These are phyloP conservation scores for Dendrophyllia cribrosa DNA, from an alignment of 64 coral and sea anemone genomes.

Conservation along the genomic window DNA sequence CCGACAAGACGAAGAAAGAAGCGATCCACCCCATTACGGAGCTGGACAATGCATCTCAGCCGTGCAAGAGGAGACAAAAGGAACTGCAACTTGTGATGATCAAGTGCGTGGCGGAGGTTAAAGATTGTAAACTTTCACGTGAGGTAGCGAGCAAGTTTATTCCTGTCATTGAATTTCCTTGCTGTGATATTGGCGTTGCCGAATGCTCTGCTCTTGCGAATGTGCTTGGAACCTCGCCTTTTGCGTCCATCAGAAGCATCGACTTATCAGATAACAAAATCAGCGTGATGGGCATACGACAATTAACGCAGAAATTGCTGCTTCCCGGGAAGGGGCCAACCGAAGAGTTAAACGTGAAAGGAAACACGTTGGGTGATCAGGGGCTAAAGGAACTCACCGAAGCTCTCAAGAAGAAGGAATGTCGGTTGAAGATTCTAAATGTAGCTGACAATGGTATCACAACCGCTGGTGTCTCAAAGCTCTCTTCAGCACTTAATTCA, in stretches of 20 bases:
- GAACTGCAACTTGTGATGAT: constrained; percentile 7
- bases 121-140: not conserved
- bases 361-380: not conserved
- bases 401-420: constrained; percentile 27
- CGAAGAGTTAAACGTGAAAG: not conserved
- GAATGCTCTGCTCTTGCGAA: constrained; percentile 18
- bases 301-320: not conserved
- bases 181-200: constrained; percentile 9
- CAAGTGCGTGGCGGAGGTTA: not conserved
- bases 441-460: constrained; percentile 1
- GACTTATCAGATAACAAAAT: constrained; percentile 25
- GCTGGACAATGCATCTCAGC: not conserved
- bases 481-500: not conserved
- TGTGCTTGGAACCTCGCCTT: not conserved
- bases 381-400: not conserved
- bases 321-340: constrained; percentile 25
- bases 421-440: not conserved
- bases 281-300: constrained; percentile 5
- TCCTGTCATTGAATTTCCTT: not conserved
- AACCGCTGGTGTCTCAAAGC: not conserved
- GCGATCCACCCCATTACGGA: not conserved
- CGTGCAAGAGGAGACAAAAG: not conserved
- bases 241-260: not conserved
- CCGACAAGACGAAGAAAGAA: constrained; percentile 1
- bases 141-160: constrained; percentile 8